A percentile compares a stretch with the other conserved stretches of the same genome.
These are phyloP conservation scores for Adelosebastes latens DNA, from an alignment of 2,797 vertebrate genomes.

Conservation along the genomic window DNA sequence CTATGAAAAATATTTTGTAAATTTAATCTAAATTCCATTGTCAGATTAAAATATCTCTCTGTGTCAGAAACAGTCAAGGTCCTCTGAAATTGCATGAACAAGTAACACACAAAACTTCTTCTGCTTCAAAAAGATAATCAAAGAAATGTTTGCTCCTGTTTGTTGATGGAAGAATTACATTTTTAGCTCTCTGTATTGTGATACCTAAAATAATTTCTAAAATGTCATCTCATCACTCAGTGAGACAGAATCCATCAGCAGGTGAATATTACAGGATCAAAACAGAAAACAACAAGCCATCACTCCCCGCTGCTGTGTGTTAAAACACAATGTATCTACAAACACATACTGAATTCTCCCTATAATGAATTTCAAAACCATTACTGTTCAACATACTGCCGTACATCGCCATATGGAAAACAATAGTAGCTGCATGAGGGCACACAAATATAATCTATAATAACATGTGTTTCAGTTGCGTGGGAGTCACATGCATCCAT, in stretches of 20 bases:
- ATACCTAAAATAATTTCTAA: background rate
- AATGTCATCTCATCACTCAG: background rate
- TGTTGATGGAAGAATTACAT: background rate
- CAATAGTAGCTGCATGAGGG: background rate
- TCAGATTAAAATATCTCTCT: background rate
- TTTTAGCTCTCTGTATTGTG: background rate
- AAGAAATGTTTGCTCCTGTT: background rate
- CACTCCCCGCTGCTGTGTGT: background rate
- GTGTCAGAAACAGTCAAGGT: background rate
- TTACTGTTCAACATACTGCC: background rate
- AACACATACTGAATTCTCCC: background rate
- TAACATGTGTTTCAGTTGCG: background rate
- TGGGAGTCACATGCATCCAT: background rate
- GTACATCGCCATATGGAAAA: background rate
- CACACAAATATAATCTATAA: background rate
- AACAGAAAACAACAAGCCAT: background rate
- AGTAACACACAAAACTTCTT: background rate
- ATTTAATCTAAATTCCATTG: background rate
- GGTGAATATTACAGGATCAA: background rate
- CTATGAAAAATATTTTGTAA: background rate
- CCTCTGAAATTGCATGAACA: background rate
- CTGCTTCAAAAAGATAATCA: background rate
- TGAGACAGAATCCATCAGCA: background rate
- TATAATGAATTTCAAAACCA: background rate
- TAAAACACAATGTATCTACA: background rate